Evolutionary conservation across 1,140 invertebrate species (phyloP), one percentile per base, ranked within the genome.

Genomic region (Papilio machaon): DNA sequence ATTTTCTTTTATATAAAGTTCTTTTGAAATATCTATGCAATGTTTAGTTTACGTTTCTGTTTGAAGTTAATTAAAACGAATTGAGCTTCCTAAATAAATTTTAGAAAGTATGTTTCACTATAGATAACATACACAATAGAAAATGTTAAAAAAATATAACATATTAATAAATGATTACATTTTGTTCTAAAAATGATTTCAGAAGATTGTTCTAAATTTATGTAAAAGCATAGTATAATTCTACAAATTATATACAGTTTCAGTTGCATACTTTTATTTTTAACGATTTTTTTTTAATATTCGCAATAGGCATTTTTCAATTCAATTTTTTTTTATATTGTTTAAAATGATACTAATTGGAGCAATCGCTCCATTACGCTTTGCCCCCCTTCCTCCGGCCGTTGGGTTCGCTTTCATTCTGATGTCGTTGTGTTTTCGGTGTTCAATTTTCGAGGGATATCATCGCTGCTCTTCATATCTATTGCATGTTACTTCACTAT

Each of bases 401-500:
- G 82, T 86, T 88, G 91, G 91, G 91, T 91, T 91, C 84, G 89
- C 91, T 93, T 92, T 91, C 89, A 93, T 91, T 90, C 90, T 87
- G 89, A 89, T 84, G 83, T 89, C 85, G 86, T 87, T 90, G 88
- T 91, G 87, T 92, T 90, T 30, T 87, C 85, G 90, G 89, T 91
- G 82, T 88, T 90, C 86, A 85, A 83, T 70, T 79, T 80, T 85
- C 86, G 75, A 88, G 85, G 81, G 84, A 84, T 85, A 84, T 90
- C 86, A 90, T 87, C 82, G 87, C 73, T 70, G 67, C 75, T 80
- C 80, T 85, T 82, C 84, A 87, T 90, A 89, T 89, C 88, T 85
- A 85, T 81, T 91, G 90, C 91, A 91, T 94, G 91, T 85, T 82
- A 76, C 81, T 80, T 81, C 67, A 64, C 35, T 64, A 30, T 46